Conservation (phyloP, 92 coral and sea anemone species). For the Epizoanthus illoricatus region DNA sequence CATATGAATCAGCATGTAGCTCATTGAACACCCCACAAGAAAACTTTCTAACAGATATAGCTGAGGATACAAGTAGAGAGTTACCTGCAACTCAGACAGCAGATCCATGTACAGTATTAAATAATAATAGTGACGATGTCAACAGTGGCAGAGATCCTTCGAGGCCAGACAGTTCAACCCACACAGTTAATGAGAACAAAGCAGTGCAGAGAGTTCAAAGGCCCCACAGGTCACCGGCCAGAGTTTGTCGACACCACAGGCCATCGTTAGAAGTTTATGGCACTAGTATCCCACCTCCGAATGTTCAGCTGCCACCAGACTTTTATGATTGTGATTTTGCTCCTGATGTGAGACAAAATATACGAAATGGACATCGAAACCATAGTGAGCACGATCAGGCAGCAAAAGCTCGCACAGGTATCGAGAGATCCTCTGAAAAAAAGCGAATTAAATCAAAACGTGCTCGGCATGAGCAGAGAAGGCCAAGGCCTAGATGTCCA, state of each 20-base stretch:
- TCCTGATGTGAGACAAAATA: slow-evolving; percentile 12
- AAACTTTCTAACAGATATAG: neutral
- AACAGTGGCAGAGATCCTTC: slow-evolving; percentile 5
- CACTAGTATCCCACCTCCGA: slow-evolving; percentile 29
- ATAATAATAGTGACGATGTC: neutral
- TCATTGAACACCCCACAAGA: slow-evolving; percentile 25
- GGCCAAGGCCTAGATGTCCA: slow-evolving; percentile 29
- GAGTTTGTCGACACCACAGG: slow-evolving; percentile 14
- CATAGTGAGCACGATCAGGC: neutral
- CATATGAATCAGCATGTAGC: slow-evolving; percentile 23
- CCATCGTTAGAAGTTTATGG: slow-evolving; percentile 1
- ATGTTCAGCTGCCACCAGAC: slow-evolving; percentile 26
- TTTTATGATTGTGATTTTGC: slow-evolving; percentile 25
- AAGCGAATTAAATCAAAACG: slow-evolving; percentile 14
- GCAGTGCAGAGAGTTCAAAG: neutral
- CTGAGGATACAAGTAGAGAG: neutral
- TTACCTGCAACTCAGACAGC: neutral
- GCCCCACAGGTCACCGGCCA: neutral
- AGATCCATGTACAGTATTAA: slow-evolving; percentile 1
- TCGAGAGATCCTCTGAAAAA: neutral
- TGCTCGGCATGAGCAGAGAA: slow-evolving; percentile 1
- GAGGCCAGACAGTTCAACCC: neutral
- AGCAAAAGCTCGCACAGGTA: neutral
- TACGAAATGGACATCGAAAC: slow-evolving; percentile 20
- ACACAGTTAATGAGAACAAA: neutral